Evolutionary conservation across 1,140 invertebrate genomes (phyloP).

Genomic region (Antheraea mylitta): DNA sequence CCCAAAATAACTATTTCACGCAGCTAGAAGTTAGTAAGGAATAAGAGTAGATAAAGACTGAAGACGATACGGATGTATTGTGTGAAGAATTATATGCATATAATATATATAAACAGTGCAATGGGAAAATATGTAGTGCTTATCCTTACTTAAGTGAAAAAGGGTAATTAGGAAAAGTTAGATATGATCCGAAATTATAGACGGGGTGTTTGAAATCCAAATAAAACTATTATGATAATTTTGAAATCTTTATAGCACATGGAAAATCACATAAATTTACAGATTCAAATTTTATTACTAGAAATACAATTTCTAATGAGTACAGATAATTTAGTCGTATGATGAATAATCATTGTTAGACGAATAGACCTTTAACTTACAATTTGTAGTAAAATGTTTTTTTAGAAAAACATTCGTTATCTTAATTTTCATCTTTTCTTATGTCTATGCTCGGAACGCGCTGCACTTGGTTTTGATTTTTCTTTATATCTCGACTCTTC

Average conservation of each 20-base stretch:
- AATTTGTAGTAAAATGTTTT: conserved; percentile 22
- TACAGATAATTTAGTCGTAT: not conserved
- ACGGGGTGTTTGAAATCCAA: not conserved
- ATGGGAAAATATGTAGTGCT: no score
- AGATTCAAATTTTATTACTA: no score
- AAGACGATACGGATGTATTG: no score
- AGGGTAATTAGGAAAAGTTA: no score
- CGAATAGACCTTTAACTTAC: not conserved
- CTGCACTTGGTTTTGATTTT: conserved; percentile 55
- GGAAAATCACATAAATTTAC: no score
- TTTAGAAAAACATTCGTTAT: conserved; percentile 33
- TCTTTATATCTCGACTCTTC: conserved; percentile 64
- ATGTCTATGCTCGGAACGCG: conserved; percentile 62
- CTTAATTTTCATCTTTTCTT: conserved; percentile 49
- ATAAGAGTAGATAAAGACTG: no score
- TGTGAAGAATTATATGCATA: no score
- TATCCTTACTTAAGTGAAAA: no score
- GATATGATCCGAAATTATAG: no score
- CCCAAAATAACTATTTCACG: no score
- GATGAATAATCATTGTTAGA: not conserved
- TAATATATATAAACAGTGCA: no score
- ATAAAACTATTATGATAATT: not conserved
- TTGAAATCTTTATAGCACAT: not conserved
- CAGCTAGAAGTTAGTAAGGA: no score
- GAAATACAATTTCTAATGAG: not conserved